Evolutionary conservation across 2,113 vertebrate genomes (phyloP), one percentile per base, ranked within the genome.

Genomic region (Lycaon pictus): DNA sequence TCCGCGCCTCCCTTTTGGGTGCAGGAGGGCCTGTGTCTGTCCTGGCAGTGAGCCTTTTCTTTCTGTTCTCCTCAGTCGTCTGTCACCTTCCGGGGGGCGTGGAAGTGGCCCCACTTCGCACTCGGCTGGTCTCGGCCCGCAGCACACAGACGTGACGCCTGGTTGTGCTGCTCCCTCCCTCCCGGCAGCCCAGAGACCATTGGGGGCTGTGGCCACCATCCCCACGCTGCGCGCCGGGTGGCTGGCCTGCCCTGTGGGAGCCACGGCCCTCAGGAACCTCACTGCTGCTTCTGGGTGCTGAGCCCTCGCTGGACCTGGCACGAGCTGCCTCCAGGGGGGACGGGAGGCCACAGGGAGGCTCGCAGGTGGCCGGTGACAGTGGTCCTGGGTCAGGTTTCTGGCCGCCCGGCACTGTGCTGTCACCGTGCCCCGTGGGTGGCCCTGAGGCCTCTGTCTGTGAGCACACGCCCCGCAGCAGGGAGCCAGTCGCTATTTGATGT

Each of bases 361-460:
- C 9, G 8, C 3, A 5, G 53, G 4, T 15, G 13, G 19, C 80
- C 3, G 23, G 77, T 8, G 20, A 17, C 20, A 0, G n/a, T 48
- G 11, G 7, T 17, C 9, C 60, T 4, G 10, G 3, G 20, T 48
- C 72, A 27, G 27, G 72, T 16, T 7, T 51, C 13, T 2, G 23
- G 37, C 23, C 6, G 5, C 11, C 72, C 72, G 16, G 2, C 43
- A 8, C 29, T 7, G 15, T n/a, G 65, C 15, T 32, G 65, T 67
- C 1, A 1, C 53, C 3, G 2, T 29, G 84, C 17, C 32, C 35
- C 29, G 2, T 9, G 0, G 1, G 60, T 12, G 56, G 62, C 27
- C 80, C 16, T 4, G 4, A 7, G 58, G 29, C 17, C 20, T 11
- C 63, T 74, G 10, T 20, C 63, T 1, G 6, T 12, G 15, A 7